A percentile compares a stretch with the other conserved stretches of the same genome.
Conservation (phyloP, 2,113 vertebrate genomes). For the Strix aluco region DNA sequence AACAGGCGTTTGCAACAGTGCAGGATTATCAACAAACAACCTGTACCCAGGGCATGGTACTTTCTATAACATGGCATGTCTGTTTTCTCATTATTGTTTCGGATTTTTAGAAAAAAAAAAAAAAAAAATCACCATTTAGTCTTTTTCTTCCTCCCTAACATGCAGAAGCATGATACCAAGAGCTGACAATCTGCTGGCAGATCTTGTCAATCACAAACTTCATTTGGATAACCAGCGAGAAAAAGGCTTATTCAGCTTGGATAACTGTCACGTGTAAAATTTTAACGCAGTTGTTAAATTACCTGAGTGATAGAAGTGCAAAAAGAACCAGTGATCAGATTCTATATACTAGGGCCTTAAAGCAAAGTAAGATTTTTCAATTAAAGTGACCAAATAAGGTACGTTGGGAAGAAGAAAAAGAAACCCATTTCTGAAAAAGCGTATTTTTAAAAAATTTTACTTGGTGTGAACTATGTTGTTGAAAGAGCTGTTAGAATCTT, state of each 20-base stretch:
- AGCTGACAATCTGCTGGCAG: background rate
- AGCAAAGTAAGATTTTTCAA: background rate
- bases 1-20: background rate
- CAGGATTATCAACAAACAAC: background rate
- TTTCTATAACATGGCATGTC: background rate
- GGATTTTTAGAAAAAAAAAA: background rate
- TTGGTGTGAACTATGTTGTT: background rate
- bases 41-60: background rate
- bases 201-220: background rate
- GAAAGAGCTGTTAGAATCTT: background rate
- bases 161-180: background rate
- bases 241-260: background rate
- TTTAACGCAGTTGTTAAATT: background rate
- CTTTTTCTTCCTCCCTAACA: background rate
- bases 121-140: background rate
- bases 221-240: background rate
- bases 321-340: background rate
- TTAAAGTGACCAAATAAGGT: background rate
- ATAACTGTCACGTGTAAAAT: background rate
- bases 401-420: background rate
- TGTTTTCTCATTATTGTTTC: background rate
- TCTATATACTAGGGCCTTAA: background rate
- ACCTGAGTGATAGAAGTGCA: background rate
- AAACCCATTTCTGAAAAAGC: background rate
- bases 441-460: fast-evolving